Evolutionary conservation across 2,888 invertebrate species (phyloP).

Genomic region (Eubasilissa splendida): DNA sequence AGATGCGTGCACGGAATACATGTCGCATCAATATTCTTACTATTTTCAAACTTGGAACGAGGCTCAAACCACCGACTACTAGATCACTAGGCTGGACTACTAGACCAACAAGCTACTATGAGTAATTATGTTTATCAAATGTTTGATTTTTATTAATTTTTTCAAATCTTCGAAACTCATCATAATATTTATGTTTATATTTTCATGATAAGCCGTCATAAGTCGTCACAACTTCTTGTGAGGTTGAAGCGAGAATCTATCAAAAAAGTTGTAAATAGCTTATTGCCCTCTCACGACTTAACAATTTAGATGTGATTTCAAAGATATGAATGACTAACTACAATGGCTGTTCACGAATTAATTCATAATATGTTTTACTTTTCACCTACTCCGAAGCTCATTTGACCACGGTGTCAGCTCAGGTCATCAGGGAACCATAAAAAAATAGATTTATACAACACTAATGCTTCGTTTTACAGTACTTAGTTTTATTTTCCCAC

Average conservation of each 20-base stretch:
- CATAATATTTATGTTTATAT: no score
- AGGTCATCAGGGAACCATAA: slow-evolving; percentile 39
- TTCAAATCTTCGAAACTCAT: no score
- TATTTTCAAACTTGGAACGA: no score
- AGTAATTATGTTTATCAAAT: no score
- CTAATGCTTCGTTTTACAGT: slow-evolving; percentile 40
- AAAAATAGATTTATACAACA: slow-evolving; percentile 27
- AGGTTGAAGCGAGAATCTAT: slow-evolving; percentile 10
- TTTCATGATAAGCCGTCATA: no score
- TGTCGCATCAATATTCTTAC: no score
- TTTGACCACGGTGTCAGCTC: slow-evolving; percentile 25
- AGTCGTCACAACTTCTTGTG: not conserved
- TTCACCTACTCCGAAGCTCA: not conserved
- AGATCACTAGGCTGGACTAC: no score
- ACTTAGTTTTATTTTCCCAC: slow-evolving; percentile 47
- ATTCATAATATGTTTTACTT: slow-evolving; percentile 2
- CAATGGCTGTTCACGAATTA: slow-evolving; percentile 19
- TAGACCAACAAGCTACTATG: no score
- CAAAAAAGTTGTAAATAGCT: not conserved
- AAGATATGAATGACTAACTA: slow-evolving; percentile 12
- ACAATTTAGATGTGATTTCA: slow-evolving; percentile 30
- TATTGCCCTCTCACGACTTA: slow-evolving; percentile 31
- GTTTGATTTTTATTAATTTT: no score
- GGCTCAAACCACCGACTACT: no score
- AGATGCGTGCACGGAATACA: no score